Evolutionary conservation across 35 echinoderm and acorn worm genomes (phyloP).

Genomic region (Anneissia japonica): DNA sequence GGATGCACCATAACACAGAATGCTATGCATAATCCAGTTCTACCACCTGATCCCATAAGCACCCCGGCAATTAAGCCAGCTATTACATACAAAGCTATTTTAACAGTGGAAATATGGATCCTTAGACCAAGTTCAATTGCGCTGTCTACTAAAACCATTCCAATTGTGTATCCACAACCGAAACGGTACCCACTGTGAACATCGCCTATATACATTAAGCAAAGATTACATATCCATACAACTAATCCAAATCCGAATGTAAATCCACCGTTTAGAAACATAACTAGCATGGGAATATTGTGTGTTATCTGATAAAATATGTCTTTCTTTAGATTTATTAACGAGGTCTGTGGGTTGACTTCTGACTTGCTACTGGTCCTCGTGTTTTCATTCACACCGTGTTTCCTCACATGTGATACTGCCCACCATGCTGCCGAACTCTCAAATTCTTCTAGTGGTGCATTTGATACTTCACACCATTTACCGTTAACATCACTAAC

Average conservation of each 20-base stretch:
- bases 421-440: not conserved
- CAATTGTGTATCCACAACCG: not conserved
- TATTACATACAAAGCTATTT: not conserved
- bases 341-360: too few relatives aligned
- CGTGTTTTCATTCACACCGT: too few relatives aligned
- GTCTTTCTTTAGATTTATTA: not conserved
- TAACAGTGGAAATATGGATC: not conserved
- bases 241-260: not conserved
- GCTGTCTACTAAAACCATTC: not conserved
- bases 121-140: not conserved
- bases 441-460: not conserved
- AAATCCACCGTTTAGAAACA: not conserved
- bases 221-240: not conserved
- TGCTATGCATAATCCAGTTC: not conserved
- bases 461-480: not conserved
- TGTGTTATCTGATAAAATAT: not conserved
- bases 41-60: not conserved
- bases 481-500: not conserved
- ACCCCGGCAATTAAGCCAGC: not conserved
- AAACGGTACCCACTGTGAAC: not conserved
- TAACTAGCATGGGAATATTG: not conserved
- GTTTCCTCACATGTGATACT: not conserved
- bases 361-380: too few relatives aligned
- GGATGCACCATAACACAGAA: not conserved
- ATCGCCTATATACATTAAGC: not conserved